phyloP scores from a whole-genome alignment of 2,888 invertebrate species.

The Ornithoptera priamus region DNA sequence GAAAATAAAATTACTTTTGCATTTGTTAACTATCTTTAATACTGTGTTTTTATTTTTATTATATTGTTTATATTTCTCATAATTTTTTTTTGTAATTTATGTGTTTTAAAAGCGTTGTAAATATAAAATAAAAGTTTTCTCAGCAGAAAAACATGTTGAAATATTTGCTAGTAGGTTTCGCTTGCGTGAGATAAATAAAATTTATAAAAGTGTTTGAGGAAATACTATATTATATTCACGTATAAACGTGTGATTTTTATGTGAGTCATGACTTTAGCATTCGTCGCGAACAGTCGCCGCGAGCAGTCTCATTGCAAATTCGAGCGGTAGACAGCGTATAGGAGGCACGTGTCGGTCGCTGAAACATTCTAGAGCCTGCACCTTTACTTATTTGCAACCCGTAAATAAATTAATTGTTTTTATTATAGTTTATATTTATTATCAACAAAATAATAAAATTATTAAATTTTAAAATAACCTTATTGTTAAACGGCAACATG shows the following conservation, averaged over 20 bases:
- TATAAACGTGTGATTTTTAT: slow-evolving; percentile 30
- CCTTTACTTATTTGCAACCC: slow-evolving; percentile 14
- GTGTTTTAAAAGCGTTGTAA: too few species aligned
- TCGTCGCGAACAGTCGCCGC: slow-evolving; percentile 27
- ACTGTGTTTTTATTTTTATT: too few species aligned
- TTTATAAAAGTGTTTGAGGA: slow-evolving; percentile 22
- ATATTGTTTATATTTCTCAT: too few species aligned
- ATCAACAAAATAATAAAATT: too few species aligned
- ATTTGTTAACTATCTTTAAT: too few species aligned
- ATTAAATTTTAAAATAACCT: too few species aligned
- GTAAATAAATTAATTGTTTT: slow-evolving; percentile 3
- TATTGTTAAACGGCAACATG: too few species aligned
- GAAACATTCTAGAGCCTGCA: slow-evolving; percentile 12
- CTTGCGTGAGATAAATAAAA: slow-evolving; percentile 30
- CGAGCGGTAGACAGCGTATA: slow-evolving; percentile 16
- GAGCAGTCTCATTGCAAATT: slow-evolving; percentile 29
- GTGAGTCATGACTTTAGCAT: slow-evolving; percentile 28
- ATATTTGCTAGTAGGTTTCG: slow-evolving; percentile 18
- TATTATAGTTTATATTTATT: not conserved
- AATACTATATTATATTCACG: slow-evolving; percentile 28
- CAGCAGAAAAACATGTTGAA: not conserved
- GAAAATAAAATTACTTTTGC: too few species aligned
- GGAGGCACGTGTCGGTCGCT: slow-evolving; percentile 14
- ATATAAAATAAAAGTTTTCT: too few species aligned
- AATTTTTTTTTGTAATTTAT: too few species aligned